phyloP scores from a whole-genome alignment of 2,113 vertebrate genomes.

The Hiodon tergisus region DNA sequence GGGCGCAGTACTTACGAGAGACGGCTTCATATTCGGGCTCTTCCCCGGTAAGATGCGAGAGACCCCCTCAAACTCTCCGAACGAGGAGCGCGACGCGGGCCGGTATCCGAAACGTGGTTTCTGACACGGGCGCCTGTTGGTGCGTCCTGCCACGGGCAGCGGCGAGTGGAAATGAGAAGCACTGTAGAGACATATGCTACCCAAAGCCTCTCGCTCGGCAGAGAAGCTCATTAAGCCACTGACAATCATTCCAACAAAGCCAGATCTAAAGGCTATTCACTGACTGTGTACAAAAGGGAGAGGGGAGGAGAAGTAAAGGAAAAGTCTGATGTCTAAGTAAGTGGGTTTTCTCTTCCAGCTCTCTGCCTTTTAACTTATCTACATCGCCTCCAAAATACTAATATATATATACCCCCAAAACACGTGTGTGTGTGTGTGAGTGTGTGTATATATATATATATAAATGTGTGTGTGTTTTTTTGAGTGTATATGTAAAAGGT shows the following conservation, averaged over 20 bases:
- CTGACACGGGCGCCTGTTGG: background rate
- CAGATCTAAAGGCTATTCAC: constrained; percentile 63
- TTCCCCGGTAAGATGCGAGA: background rate
- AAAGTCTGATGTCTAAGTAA: constrained; percentile 7
- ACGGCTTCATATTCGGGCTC: constrained; percentile 5
- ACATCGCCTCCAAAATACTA: too few relatives aligned
- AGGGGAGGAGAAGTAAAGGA: constrained; percentile 52
- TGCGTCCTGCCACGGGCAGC: constrained; percentile 5
- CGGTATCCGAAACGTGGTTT: background rate
- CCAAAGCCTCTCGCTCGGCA: constrained; percentile 60
- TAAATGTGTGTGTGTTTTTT: too few relatives aligned
- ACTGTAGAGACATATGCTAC: constrained; percentile 59
- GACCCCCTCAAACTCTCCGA: too few relatives aligned
- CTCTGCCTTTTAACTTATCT: constrained; percentile 2
- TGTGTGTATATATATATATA: too few relatives aligned
- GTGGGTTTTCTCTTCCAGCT: constrained; percentile 22
- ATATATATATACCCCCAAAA: too few relatives aligned
- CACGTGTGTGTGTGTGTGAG: too few relatives aligned
- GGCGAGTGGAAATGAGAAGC: constrained; percentile 34
- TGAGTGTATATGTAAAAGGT: too few relatives aligned
- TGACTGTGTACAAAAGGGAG: constrained; percentile 41
- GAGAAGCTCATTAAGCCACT: constrained; percentile 69
- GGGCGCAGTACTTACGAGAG: constrained; percentile 5
- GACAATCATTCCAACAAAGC: constrained; percentile 71
- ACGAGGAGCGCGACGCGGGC: background rate